Percentiles rank a stretch among this genome's conserved stretches.
These are phyloP conservation scores for Drosophila kikkawai DNA, from an alignment of 1,140 invertebrate species.

Conservation along the genomic window DNA sequence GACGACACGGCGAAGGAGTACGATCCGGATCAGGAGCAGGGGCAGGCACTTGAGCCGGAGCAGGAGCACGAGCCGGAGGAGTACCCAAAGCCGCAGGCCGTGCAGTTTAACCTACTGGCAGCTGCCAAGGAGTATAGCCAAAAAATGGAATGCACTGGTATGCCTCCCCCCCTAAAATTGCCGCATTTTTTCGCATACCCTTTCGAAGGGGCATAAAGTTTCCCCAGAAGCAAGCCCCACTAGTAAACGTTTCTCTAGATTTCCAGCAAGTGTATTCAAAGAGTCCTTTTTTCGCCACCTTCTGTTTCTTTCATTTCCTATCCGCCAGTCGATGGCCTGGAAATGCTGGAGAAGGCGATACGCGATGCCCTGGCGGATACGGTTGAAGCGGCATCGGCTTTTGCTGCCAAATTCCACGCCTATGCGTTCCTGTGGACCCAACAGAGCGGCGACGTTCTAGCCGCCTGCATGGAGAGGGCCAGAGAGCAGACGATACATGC, in stretches of 20 bases:
- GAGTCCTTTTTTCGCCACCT: no score
- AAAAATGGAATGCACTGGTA: constrained; percentile 49
- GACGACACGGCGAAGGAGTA: constrained; percentile 2
- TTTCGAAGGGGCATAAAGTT: neutral
- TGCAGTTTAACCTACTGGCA: constrained; percentile 42
- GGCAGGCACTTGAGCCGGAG: constrained; percentile 2
- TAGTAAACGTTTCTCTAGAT: neutral
- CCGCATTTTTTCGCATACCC: neutral
- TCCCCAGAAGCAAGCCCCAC: neutral
- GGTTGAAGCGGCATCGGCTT: constrained; percentile 63
- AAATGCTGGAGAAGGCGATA: constrained; percentile 62
- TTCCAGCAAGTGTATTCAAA: neutral
- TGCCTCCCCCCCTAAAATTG: neutral
- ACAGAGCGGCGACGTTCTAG: constrained; percentile 55
- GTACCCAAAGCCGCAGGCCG: constrained; percentile 30
- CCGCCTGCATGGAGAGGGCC: constrained; percentile 57
- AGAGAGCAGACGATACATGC: constrained; percentile 62
- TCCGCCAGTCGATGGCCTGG: constrained; percentile 55
- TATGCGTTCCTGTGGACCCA: constrained; percentile 80
- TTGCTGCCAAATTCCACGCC: constrained; percentile 78
- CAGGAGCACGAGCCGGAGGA: constrained; percentile 2
- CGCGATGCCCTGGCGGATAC: constrained; percentile 67
- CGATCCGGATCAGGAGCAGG: constrained; percentile 10
- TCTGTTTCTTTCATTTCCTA: neutral
- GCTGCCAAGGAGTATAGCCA: constrained; percentile 39